phyloP scores from a whole-genome alignment of 2,797 vertebrate species.

The Poecile montanus region DNA sequence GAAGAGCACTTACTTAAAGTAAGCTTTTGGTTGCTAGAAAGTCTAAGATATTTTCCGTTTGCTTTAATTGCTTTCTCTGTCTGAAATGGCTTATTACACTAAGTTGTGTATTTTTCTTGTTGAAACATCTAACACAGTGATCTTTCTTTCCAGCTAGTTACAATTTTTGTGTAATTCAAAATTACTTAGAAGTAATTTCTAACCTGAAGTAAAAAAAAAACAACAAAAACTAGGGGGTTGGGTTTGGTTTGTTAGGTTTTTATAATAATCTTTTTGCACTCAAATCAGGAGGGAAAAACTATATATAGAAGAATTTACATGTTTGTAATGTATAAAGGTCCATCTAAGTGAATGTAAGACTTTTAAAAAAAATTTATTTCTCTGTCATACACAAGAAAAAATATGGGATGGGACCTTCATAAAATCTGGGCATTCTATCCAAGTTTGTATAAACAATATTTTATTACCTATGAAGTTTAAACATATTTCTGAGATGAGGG shows the following conservation, averaged over 20 bases:
- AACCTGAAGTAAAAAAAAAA: background rate
- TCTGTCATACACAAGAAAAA: background rate
- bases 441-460: background rate
- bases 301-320: background rate
- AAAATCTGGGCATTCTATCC: background rate
- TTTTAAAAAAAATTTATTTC: background rate
- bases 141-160: background rate
- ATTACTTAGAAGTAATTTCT: background rate
- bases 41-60: background rate
- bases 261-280: background rate
- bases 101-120: background rate
- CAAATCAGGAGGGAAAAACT: rapidly evolving
- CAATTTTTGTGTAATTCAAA: background rate
- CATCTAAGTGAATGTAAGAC: background rate
- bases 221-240: rapidly evolving
- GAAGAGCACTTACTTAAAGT: background rate
- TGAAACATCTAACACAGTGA: background rate
- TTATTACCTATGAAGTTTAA: background rate
- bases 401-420: background rate
- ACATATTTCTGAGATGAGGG: background rate
- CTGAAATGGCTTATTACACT: background rate
- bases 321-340: background rate
- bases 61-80: background rate
- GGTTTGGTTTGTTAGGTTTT: background rate
- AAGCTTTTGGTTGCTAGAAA: background rate